These are phyloP conservation scores for Patiria pectinifera DNA, from an alignment of 53 echinoderm and acorn worm genomes.

Conservation along the genomic window DNA sequence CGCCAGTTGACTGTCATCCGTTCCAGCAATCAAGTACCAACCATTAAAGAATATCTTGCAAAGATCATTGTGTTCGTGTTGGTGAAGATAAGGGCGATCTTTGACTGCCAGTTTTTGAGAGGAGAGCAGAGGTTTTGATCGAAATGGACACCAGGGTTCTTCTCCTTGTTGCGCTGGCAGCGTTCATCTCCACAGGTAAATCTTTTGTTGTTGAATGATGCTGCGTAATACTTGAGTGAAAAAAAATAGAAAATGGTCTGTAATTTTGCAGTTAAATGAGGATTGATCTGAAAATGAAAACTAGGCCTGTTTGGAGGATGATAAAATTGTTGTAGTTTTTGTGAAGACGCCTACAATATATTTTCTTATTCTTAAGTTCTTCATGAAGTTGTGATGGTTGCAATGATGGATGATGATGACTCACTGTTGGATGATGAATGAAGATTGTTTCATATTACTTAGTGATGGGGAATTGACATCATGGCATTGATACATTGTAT, in stretches of 20 bases:
- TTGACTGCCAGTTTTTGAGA: neutral
- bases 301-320: neutral
- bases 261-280: neutral
- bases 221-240: neutral
- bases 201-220: neutral
- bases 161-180: neutral
- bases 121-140: neutral
- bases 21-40: too few relatives aligned
- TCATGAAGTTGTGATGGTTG: too few relatives aligned
- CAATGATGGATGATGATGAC: too few relatives aligned
- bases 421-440: too few relatives aligned
- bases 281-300: neutral
- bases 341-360: neutral
- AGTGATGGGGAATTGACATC: too few relatives aligned
- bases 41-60: too few relatives aligned
- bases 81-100: neutral
- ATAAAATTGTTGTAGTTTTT: neutral
- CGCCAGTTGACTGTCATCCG: too few relatives aligned
- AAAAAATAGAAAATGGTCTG: neutral
- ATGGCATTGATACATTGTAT: too few relatives aligned
- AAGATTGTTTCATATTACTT: too few relatives aligned
- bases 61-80: neutral
- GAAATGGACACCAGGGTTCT: slow-evolving; percentile 21
- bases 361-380: too few relatives aligned
- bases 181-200: slow-evolving; percentile 11